Base-by-base conservation (phyloP, 2,113 vertebrate species). In the Aldabrachelys gigantea region DNA sequence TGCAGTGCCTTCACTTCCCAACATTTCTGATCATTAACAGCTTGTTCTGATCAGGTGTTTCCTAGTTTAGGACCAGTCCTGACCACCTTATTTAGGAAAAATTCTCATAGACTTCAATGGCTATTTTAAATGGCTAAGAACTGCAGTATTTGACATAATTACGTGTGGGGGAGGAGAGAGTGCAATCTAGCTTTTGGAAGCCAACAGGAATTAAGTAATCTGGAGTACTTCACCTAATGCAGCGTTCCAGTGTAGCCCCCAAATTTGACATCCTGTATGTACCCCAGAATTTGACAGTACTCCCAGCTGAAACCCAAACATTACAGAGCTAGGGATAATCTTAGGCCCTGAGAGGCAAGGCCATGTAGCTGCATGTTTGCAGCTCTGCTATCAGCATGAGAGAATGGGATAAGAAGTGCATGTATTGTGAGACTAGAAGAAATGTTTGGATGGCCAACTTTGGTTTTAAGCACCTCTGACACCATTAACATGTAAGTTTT, bases 201-300 rank as follows among this genome's bases (percentile, higher is more conserved):
- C 65, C 29, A 78, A 44, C 80, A 57, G 24, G 89, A 94, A 94
- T 72, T 87, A 82, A 94, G 92, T 91, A 95, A 81, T 69, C 91
- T 47, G 65, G 90, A 57, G 89, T 93, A 57, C 57, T 78, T 86
- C 79, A 38, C 65, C 92, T 88, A 84, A 53, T 82, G 80, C 12
- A 4, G 13, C 62, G 62, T 82, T 91, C 88, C 81, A 25, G 56
- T 11, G 10, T 57, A 57, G 25, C 24, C 56, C 53, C 56, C 10
- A 5, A 57, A 27, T 57, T 57, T 57, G 4, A 57, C 22, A 57
- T 57, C 10, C 56, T 27, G 22, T 57, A 27, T 24, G 22, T 24
- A 10, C 24, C 56, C 56, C 19, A 54, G 53, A 54, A 54, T 54
- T 54, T 54, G 53, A 54, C 53, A 22, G 53, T 54, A 21, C 53